These are phyloP conservation scores for Mesorhabditis sp. DNA, from an alignment of 2,888 invertebrate species.

Conservation along the genomic window DNA sequence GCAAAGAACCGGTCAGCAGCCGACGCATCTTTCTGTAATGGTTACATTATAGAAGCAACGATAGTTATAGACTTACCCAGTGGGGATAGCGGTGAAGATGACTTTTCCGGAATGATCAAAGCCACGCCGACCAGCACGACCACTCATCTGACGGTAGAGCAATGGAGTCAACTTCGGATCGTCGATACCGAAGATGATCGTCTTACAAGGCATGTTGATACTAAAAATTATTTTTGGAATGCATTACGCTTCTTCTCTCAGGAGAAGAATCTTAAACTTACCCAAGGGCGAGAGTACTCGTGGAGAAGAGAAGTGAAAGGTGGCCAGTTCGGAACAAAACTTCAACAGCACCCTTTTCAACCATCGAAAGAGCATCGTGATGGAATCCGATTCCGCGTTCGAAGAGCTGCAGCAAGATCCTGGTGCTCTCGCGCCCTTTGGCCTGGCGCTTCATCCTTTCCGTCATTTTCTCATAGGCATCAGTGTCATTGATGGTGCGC, in stretches of 20 bases:
- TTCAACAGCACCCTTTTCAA: constrained; percentile 53
- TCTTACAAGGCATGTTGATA: constrained; percentile 58
- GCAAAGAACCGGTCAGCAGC: constrained; percentile 52
- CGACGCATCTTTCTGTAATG: constrained; percentile 53
- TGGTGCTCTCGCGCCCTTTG: constrained; percentile 31
- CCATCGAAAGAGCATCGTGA: constrained; percentile 48
- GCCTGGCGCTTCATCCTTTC: constrained; percentile 35
- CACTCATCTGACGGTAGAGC: constrained; percentile 56
- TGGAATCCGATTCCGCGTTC: constrained; percentile 56
- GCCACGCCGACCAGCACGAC: constrained; percentile 57
- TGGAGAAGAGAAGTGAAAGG: constrained; percentile 53
- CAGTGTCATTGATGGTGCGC: constrained; percentile 37
- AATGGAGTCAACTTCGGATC: constrained; percentile 50
- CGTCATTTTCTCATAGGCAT: constrained; percentile 46
- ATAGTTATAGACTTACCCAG: constrained; percentile 24
- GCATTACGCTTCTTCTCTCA: constrained; percentile 3
- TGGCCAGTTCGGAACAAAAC: constrained; percentile 53
- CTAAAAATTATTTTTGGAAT: constrained; percentile 23
- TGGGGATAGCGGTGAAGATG: constrained; percentile 54
- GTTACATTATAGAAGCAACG: not conserved
- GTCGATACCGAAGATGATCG: constrained; percentile 56
- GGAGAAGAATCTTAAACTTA: constrained; percentile 12
- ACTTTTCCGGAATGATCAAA: constrained; percentile 56
- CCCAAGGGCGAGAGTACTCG: constrained; percentile 54
- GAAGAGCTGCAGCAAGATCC: constrained; percentile 42